These are phyloP conservation scores for Horisme vitalbata DNA, from an alignment of 2,888 invertebrate genomes.

Conservation along the genomic window DNA sequence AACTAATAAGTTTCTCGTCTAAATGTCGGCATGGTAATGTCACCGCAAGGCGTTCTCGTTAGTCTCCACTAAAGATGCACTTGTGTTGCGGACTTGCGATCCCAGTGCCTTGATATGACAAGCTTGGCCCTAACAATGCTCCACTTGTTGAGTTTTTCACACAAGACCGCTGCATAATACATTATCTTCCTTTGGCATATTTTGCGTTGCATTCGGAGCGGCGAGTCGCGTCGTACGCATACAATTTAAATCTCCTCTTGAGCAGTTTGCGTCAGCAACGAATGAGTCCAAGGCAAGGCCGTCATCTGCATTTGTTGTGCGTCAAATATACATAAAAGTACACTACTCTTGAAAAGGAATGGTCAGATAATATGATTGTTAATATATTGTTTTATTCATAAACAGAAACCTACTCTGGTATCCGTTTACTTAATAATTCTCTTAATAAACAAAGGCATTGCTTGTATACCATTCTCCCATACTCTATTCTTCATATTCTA, in stretches of 20 bases:
- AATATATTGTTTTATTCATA: constrained; percentile 6
- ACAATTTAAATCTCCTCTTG: constrained; percentile 41
- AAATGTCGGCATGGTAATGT: not conserved
- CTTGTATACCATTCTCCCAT: too few relatives aligned
- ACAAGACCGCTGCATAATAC: constrained; percentile 30
- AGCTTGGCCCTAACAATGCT: constrained; percentile 23
- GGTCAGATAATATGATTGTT: constrained; percentile 7
- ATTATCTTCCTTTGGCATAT: constrained; percentile 25
- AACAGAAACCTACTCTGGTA: too few relatives aligned
- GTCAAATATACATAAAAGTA: constrained; percentile 33
- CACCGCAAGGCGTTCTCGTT: not conserved
- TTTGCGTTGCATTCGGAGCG: constrained; percentile 18
- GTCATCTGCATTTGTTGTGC: constrained; percentile 37
- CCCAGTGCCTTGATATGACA: constrained; percentile 11
- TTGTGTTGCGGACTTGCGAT: constrained; percentile 11
- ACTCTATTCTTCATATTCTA: too few relatives aligned
- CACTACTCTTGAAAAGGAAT: constrained; percentile 3
- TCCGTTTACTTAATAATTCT: constrained; percentile 1
- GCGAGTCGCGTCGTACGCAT: constrained; percentile 36
- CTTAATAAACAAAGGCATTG: too few relatives aligned
- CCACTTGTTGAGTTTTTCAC: constrained; percentile 39
- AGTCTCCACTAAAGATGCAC: constrained; percentile 4
- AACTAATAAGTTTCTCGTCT: not conserved
- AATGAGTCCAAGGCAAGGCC: constrained; percentile 41
- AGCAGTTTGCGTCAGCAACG: constrained; percentile 44